Base-by-base conservation (phyloP, 2,113 vertebrate genomes). In the Silurus glanis region DNA sequence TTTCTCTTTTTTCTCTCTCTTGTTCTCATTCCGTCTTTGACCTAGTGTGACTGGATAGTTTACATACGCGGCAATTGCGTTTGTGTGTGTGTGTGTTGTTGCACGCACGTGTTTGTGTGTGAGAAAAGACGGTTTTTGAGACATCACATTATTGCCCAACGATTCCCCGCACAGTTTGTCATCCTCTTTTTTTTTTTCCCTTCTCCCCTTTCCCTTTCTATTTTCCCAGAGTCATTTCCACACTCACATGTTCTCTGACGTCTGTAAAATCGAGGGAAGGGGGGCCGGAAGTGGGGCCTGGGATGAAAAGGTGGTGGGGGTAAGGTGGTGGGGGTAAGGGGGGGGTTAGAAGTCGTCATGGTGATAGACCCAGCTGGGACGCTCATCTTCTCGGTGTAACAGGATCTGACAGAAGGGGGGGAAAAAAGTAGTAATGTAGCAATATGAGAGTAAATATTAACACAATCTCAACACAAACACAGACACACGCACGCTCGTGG, bases 191-290 rank as follows among this genome's bases (percentile, higher is more conserved):
- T 92, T 90, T 83, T 61, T 69, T 2, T 12, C 5, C 55, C 47
- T 83, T 37, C 37, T 37, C 37, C 79, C 59, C 83, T 75, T 80
- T 85, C 85, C 59, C 85, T 67, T 74, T 88, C 80, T 82, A 80
- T 49, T 85, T 89, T 88, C 83, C 88, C 89, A 91, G 23, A 88
- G 91, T 88, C 89, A 87, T 91, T 91, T 86, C 78, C 67, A 92
- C 79, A 94, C 91, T 94, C 92, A 94, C 90, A 94, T 79, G 72
- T 90, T 92, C 94, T 93, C 92, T 95, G 95, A 95, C 94, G 93
- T 93, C 92, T 69, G 83, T 87, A 75, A 72, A 6, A 37, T 37
- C 37, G n/a, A 25, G 79, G 58, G 88, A 86, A 79, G 79, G 71
- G 23, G 84, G 71, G 79, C n/a, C 55, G 79, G 47, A 80, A 84